Conservation (phyloP, 1,140 invertebrate genomes). For the Drosophila pallidifrons region DNA sequence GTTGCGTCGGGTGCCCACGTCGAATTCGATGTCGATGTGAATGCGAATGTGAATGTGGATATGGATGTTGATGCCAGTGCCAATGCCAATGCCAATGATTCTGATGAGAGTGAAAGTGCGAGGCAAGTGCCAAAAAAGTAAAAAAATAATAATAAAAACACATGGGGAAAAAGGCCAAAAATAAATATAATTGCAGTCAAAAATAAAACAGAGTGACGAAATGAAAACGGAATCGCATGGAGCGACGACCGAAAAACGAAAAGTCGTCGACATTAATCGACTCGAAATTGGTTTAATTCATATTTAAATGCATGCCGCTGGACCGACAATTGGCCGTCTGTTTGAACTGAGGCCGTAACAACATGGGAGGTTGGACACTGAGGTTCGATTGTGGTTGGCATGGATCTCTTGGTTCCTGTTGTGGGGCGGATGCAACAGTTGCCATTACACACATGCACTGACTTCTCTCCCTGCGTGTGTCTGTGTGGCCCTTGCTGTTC, state of each 20-base stretch:
- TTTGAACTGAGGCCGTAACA: constrained; percentile 13
- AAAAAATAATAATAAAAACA: constrained; percentile 20
- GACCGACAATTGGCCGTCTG: constrained; percentile 43
- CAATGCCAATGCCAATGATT: constrained; percentile 19
- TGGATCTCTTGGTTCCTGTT: constrained; percentile 6
- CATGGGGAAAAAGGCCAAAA: constrained; percentile 55
- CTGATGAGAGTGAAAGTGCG: constrained; percentile 67
- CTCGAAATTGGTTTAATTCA: constrained; percentile 80
- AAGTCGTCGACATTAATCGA: constrained; percentile 78
- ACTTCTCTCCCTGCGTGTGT: neutral
- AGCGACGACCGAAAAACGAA: constrained; percentile 35
- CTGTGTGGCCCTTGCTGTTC: constrained; percentile 28
- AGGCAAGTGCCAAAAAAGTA: constrained; percentile 45
- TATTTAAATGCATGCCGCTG: constrained; percentile 71
- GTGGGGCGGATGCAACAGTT: constrained; percentile 62
- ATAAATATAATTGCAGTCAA: constrained; percentile 75
- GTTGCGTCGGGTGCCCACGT: constrained; percentile 54
- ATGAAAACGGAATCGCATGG: constrained; percentile 7
- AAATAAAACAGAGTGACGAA: constrained; percentile 40
- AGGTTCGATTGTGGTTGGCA: constrained; percentile 8
- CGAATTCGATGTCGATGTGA: neutral
- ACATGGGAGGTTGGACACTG: neutral
- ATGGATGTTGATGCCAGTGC: neutral
- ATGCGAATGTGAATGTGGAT: neutral
- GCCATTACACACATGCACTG: constrained; percentile 18